phyloP scores from a whole-genome alignment of 2,888 invertebrate genomes.

The Teleogryllus oceanicus region DNA sequence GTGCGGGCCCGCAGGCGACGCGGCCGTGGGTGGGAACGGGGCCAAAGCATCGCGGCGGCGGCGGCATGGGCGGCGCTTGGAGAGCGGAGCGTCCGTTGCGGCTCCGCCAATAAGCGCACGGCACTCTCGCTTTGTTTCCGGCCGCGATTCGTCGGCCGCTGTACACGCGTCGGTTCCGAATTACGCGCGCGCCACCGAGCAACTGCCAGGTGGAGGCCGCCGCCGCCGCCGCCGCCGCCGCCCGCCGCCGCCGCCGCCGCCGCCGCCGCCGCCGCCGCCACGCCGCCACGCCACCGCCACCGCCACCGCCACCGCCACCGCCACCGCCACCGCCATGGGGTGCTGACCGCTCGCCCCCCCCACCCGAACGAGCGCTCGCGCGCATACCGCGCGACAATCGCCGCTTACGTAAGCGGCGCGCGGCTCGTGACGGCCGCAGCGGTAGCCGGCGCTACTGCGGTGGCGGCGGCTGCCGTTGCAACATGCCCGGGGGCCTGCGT shows the following conservation, averaged over 20 bases:
- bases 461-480: not conserved
- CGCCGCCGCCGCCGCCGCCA: not conserved
- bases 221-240: not conserved
- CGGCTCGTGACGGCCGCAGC: not conserved
- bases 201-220: not conserved
- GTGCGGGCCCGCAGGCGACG: too few species aligned
- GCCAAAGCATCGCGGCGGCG: not conserved
- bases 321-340: not conserved
- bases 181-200: not conserved
- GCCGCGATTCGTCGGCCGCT: not conserved
- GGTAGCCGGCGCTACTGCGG: not conserved
- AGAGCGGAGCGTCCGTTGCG: not conserved
- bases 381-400: not conserved
- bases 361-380: not conserved
- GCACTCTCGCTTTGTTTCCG: not conserved
- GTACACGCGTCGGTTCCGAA: not conserved
- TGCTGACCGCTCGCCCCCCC: not conserved
- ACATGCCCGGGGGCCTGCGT: not conserved
- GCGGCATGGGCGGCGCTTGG: not conserved
- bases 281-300: not conserved
- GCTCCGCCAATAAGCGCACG: not conserved
- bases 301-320: not conserved
- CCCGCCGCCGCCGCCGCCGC: not conserved
- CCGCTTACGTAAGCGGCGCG: slow-evolving; percentile 1
- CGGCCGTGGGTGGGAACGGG: slow-evolving; percentile 7